phyloP scores from a whole-genome alignment of 2,797 vertebrate genomes.

The Pachyuromys duprasi region DNA sequence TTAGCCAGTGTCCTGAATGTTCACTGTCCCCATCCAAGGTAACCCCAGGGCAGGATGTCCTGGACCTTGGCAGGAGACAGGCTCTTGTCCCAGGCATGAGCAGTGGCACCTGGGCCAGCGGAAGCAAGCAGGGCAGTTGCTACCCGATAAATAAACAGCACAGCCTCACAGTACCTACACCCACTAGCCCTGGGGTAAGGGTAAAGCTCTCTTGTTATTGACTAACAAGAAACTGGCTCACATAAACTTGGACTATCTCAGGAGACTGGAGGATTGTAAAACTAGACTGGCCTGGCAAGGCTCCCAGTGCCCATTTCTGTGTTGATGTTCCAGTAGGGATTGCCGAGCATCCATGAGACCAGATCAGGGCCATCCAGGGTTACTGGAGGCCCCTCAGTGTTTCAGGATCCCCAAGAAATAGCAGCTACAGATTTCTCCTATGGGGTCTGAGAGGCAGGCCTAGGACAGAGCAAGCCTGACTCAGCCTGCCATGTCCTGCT shows the following conservation, averaged over 20 bases:
- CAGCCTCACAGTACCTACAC: background rate
- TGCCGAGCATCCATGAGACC: background rate
- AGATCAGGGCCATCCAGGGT: background rate
- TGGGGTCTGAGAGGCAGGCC: background rate
- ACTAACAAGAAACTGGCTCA: constrained; percentile 89
- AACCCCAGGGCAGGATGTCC: background rate
- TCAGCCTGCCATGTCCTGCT: background rate
- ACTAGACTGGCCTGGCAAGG: background rate
- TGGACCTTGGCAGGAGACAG: too few species aligned
- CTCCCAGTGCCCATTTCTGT: background rate
- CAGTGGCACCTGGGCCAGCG: background rate
- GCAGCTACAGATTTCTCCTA: background rate
- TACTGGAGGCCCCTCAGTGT: background rate
- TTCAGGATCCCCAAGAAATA: background rate
- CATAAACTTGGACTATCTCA: constrained; percentile 84
- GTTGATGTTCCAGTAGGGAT: background rate
- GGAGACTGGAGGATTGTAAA: constrained; percentile 81
- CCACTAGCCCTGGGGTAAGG: background rate
- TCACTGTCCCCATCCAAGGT: background rate
- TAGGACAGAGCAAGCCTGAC: background rate
- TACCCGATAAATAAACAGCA: background rate
- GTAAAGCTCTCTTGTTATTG: constrained; percentile 84
- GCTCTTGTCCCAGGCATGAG: background rate
- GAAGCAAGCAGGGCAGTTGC: background rate
- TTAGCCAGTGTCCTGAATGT: background rate